Base-by-base conservation (phyloP, 2,113 vertebrate genomes). In the Chaenocephalus aceratus region DNA sequence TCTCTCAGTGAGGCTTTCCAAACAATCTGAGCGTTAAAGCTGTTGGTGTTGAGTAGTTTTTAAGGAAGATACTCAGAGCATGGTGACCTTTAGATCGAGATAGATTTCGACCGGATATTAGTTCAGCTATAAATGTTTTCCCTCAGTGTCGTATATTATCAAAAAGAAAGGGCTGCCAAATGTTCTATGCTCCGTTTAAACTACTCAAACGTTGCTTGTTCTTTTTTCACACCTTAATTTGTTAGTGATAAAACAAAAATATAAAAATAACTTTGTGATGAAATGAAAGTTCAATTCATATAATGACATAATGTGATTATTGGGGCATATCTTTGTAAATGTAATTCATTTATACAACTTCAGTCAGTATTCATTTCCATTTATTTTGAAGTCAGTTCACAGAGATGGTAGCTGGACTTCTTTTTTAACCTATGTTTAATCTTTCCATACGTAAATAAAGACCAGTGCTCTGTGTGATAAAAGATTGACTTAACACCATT, bases 141-240 rank as follows among this genome's bases (percentile, higher is more conserved):
- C 36, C 14, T 84, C 67, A 14, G 69, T 54, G 26, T 82, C 57
- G 72, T 70, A 26, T 15, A 62, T 75, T 74, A 84, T 83, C 65
- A 85, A 89, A 91, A 84, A 80, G 72, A 79, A 87, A 72, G 61
- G 4, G 36, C 34, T 56, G 56, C 12, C 10, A 44, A 64, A 68
- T 36, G 72, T 10, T 77, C 12, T 34, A 45, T 23, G 45, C 80
- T 61, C 62, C 69, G 10, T 56, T 46, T 5, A 68, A 74, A 69
- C 72, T 64, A 14, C 70, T 45, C 12, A 23, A 46, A 36, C n/a
- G 21, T 52, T 45, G 34, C 23, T 49, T 58, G 12, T 41, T 76
- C 21, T 66, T 81, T 67, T 66, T 2, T 67, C 44, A 23, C 57
- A 18, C 36, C 18, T 69, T 52, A 64, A 68, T 81, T 70, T 18